Evolutionary conservation across 2,113 vertebrate species (phyloP).

Genomic region (Ceyx melanurus): DNA sequence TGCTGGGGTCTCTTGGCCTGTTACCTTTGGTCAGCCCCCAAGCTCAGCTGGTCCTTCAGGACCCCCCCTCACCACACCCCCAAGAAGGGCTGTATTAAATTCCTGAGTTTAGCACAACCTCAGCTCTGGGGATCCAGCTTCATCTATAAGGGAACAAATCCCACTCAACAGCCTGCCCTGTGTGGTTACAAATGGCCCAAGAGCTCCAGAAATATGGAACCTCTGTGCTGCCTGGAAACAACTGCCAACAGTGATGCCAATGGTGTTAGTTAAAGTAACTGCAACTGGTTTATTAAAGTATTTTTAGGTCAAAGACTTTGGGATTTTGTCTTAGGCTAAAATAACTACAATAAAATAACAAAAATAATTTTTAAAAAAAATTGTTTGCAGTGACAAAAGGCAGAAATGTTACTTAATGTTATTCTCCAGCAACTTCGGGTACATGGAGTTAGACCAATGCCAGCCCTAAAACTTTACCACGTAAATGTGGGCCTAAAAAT

Average conservation of each 20-base stretch:
- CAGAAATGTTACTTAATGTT: not conserved
- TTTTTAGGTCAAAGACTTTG: not conserved
- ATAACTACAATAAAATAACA: not conserved
- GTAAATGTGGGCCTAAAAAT: not conserved
- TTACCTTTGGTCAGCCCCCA: not conserved
- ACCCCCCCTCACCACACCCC: not conserved
- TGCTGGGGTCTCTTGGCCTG: rapidly evolving
- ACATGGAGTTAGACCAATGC: not conserved
- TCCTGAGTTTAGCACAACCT: rapidly evolving
- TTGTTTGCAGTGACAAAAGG: not conserved
- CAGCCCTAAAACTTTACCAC: not conserved
- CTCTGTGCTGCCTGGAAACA: not conserved
- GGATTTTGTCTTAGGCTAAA: not conserved
- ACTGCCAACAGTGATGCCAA: rapidly evolving
- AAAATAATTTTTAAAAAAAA: too few relatives aligned
- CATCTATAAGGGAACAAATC: rapidly evolving
- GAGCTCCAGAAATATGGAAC: too few relatives aligned
- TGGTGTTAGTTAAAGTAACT: not conserved
- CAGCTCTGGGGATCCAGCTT: not conserved
- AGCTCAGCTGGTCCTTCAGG: rapidly evolving
- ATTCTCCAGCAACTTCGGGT: not conserved
- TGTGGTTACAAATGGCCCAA: rapidly evolving
- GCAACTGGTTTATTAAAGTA: not conserved
- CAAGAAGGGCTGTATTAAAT: rapidly evolving
- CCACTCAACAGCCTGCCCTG: too few relatives aligned